Base-by-base conservation (phyloP, 2,888 invertebrate genomes). In the Pegoplata infirma region DNA sequence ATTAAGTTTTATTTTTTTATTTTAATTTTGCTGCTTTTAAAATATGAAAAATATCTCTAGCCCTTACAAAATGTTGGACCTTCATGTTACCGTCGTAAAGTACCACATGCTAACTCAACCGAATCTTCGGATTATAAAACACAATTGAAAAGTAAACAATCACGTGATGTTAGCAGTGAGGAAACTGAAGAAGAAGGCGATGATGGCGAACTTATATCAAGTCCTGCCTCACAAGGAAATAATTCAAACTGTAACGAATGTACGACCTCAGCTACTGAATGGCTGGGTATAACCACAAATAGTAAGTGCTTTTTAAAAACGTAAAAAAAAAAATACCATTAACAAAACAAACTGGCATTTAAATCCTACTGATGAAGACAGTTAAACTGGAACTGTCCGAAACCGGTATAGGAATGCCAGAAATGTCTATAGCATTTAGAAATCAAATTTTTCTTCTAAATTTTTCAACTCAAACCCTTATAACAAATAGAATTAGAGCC, bases 211-310 rank as follows among this genome's bases (percentile, higher is more conserved):
- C 92, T 92, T 36, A 91, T 92, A 80, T 92, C 92, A 53, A 92
- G 92, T 82, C 93, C 92, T 14, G 91, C 92, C 74, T 88, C 89
- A 17, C 59, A 84, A 69, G 86, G 85, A 68, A 87, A 84, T 36
- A 75, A 36, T 28, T 85, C 88, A 77, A 89, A 90, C 83, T 89
- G 90, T 59, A 91, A 91, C n/a, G 92, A 92, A 81, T 91, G 91
- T 63, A 91, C 91, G 25, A 91, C 92, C 6, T 92, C 91, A 6
- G 92, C 95, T 84, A 94, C 95, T 51, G 96, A 96, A 90, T 96
- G 96, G 95, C 93, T 95, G 90, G 96, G 96, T 76, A 93, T 96
- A 80, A 96, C 96, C 51, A 96, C 96, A 84, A 97, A 97, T 89
- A 96, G 96, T 91, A 91, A 91, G 89, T n/a, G 12, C 32, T 10